phyloP scores from a whole-genome alignment of 2,113 vertebrate genomes.

The Talpa occidentalis region DNA sequence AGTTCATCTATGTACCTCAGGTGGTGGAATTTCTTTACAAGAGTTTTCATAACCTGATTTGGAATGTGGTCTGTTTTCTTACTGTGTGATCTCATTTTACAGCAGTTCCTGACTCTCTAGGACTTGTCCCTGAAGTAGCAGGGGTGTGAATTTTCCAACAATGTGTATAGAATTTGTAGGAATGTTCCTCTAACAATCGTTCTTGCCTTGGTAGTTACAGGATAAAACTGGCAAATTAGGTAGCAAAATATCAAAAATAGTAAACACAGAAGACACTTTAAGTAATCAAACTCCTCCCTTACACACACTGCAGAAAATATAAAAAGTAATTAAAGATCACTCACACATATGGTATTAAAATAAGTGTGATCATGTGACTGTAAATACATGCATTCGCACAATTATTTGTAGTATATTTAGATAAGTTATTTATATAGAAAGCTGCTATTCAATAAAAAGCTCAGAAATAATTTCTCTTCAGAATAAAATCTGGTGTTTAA shows the following conservation, averaged over 20 bases:
- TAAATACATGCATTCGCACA: not conserved
- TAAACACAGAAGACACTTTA: not conserved
- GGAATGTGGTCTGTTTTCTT: slow-evolving; percentile 72
- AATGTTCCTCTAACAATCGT: not conserved
- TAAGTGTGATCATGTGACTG: slow-evolving; percentile 33
- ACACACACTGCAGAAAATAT: not conserved
- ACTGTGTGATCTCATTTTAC: slow-evolving; percentile 77
- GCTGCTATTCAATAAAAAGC: slow-evolving; percentile 38
- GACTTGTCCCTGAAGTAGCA: not conserved
- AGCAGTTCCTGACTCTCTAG: slow-evolving; percentile 55
- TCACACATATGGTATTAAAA: slow-evolving; percentile 41
- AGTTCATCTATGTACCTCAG: slow-evolving; percentile 55
- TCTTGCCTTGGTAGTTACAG: not conserved
- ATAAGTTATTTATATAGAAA: slow-evolving; percentile 33
- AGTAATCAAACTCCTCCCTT: not conserved
- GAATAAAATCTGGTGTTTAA: slow-evolving; percentile 21
- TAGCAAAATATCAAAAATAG: not conserved
- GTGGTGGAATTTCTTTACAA: slow-evolving; percentile 26
- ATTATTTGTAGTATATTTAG: slow-evolving; percentile 16
- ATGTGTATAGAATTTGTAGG: not conserved
- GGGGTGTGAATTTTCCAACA: slow-evolving; percentile 37
- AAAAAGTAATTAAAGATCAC: slow-evolving; percentile 3
- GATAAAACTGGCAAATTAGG: not conserved
- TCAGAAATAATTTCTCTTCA: slow-evolving; percentile 24
- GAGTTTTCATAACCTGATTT: slow-evolving; percentile 42